A percentile compares a stretch with the other conserved stretches of the same genome.
Conservation (phyloP, 1,140 invertebrate genomes). For the Saccostrea glomerata region DNA sequence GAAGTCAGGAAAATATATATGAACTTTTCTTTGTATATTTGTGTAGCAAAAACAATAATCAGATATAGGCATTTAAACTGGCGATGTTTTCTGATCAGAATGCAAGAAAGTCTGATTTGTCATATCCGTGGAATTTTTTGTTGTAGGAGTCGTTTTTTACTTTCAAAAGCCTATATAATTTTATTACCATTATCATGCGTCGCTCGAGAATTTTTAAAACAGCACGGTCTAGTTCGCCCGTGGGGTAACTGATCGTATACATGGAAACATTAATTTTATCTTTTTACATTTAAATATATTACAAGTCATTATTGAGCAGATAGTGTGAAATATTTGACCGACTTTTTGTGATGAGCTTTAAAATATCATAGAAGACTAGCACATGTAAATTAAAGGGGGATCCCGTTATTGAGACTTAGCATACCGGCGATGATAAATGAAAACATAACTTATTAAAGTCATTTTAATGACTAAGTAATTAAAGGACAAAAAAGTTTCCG, state of each 20-base stretch:
- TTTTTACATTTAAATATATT: too few species aligned
- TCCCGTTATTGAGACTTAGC: too few species aligned
- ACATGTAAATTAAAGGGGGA: too few species aligned
- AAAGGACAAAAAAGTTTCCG: too few species aligned
- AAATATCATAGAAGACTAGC: too few species aligned
- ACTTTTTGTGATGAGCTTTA: too few species aligned
- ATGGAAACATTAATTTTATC: not conserved
- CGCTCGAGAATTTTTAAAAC: not conserved
- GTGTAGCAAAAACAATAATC: not conserved
- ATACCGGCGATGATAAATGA: too few species aligned
- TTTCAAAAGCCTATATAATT: slow-evolving; percentile 4
- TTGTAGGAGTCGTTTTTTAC: not conserved
- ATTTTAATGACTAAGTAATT: too few species aligned
- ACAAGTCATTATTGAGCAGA: too few species aligned
- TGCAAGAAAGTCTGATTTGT: not conserved
- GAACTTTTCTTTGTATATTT: not conserved
- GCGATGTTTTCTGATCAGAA: not conserved
- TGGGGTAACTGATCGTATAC: not conserved
- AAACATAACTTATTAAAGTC: too few species aligned
- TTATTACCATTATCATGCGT: not conserved
- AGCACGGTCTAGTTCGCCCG: not conserved
- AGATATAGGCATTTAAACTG: not conserved
- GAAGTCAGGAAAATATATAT: not conserved
- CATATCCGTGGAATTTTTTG: not conserved
- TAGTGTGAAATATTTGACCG: too few species aligned